Base-by-base conservation (phyloP, 2,888 invertebrate genomes). In the Scrobipalpa atriplicella region DNA sequence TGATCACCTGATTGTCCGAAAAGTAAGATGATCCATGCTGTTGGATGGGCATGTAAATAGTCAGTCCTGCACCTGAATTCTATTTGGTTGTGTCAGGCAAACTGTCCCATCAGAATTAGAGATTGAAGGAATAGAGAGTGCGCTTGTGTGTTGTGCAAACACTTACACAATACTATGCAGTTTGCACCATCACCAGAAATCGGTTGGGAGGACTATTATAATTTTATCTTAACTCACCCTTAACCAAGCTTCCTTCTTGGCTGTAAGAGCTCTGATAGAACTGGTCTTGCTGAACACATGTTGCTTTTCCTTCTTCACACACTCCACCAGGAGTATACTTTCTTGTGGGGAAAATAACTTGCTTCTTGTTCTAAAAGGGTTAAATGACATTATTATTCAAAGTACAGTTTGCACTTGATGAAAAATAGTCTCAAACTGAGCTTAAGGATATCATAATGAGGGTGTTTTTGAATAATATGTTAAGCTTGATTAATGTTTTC, bases 311-410 rank as follows among this genome's bases (percentile, higher is more conserved):
- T 81, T 76, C 68, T 81, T 81, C 1, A 89, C 87, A 76, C 90
- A 90, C 70, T 87, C 80, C 9, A 92, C 73, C 11, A 92, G 73
- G 0, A 91, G 72, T 68, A 76, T 81, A 67, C 86, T 87, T 68
- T 92, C 92, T 67, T 83, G 75, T 0, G 86, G 81, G 1, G 87
- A 80, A 71, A 92, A 92, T 67, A 88, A 86, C 8, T 79, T 69
- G 43, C 85, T 76, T 54, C 83, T 69, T 62, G 70, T 74, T 0
- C 58, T 58, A 9, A 58, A 58, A 58, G n/a, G 29, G 21, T 21
- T 21, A 29, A 21, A 21, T 18, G 19, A 18, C 18, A 52, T 52
- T 51, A 18, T 6, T 51, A 0, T 19, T 10, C 16, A 52, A 18
- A 19, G 19, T 18, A 47, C 3, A 43, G 13, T 13, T 13, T 11